Evolutionary conservation across 2,888 invertebrate species (phyloP).

Genomic region (Dicranocentrus wangi): DNA sequence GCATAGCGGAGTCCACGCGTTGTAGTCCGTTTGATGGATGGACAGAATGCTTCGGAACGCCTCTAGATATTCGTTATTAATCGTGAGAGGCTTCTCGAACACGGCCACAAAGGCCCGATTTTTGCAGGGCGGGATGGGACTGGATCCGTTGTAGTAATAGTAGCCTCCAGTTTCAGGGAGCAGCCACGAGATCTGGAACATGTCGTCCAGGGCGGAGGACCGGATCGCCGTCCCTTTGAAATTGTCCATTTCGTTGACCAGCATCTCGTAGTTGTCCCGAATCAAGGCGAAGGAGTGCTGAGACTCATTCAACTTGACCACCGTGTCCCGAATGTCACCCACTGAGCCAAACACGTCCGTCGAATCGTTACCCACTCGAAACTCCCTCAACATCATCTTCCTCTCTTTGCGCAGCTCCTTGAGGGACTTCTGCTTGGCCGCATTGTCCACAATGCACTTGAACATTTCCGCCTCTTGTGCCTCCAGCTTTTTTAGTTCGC

Average conservation of each 20-base stretch:
- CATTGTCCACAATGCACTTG: background rate
- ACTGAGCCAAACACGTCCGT: slow-evolving; percentile 6
- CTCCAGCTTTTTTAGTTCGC: background rate
- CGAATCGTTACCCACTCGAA: background rate
- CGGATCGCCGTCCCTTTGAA: background rate
- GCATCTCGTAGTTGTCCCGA: background rate
- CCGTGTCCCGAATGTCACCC: background rate
- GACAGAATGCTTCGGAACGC: slow-evolving; percentile 25
- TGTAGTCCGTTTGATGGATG: background rate
- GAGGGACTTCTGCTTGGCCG: background rate
- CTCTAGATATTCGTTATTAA: slow-evolving; percentile 48
- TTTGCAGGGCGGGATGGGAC: slow-evolving; percentile 63
- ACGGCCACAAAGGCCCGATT: slow-evolving; percentile 46
- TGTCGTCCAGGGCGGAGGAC: no score
- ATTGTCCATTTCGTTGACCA: background rate
- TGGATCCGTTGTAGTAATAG: slow-evolving; percentile 65
- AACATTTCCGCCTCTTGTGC: background rate
- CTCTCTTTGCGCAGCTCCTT: background rate
- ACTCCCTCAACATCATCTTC: background rate
- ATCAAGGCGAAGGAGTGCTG: no score
- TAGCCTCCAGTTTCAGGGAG: slow-evolving; percentile 56
- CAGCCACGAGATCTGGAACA: slow-evolving; percentile 62
- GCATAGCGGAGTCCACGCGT: background rate
- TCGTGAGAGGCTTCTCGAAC: slow-evolving; percentile 53
- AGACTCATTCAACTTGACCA: background rate